Evolutionary conservation across 1,140 invertebrate species (phyloP), one percentile per base, ranked within the genome.

Genomic region (Aricia agestis): DNA sequence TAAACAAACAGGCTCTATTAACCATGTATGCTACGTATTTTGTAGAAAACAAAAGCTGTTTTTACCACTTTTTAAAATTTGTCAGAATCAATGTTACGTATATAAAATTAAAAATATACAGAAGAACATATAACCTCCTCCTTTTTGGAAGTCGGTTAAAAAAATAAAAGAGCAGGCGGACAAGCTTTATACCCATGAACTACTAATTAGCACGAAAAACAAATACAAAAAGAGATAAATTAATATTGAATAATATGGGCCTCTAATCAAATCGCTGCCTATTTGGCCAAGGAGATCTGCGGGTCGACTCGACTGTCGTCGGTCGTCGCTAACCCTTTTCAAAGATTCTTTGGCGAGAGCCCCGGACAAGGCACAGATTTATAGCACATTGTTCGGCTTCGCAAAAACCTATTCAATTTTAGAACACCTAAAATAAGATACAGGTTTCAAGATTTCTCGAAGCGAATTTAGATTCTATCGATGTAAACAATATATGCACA

Each of bases 341-440:
- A 68, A 25, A 72, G 41, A 52, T 72, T 69, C 66, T 69, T 72
- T 69, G 18, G 61, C 69, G 63, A 59, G 59, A 25, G 17, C 58
- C 25, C 36, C 72, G 72, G 79, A 72, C 75, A 66, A 31, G 70
- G 17, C 31, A 58, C 66, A 72, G 73, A 80, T 80, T 80, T 80
- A 82, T 75, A 71, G 72, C 72, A 74, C 72, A 82, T 82, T 80
- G 77, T 80, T 74, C 77, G 41, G 52, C 11, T 68, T 63, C 45
- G 45, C 57, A 67, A 45, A 57, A 42, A 52, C 45, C 45, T 52
- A 52, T 52, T 52, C 45, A 52, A 52, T 52, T 13, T 52, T 13
- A 52, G 45, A 52, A 52, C 45, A 52, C 45, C 13, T 52, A 52
- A 52, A 52, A 52, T 36, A 36, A 36, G 36, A 36, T 36, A 36